Percentiles rank a stretch among this genome's conserved stretches.
Conservation (phyloP, 2,888 invertebrate genomes). For the Meta bourneti region DNA sequence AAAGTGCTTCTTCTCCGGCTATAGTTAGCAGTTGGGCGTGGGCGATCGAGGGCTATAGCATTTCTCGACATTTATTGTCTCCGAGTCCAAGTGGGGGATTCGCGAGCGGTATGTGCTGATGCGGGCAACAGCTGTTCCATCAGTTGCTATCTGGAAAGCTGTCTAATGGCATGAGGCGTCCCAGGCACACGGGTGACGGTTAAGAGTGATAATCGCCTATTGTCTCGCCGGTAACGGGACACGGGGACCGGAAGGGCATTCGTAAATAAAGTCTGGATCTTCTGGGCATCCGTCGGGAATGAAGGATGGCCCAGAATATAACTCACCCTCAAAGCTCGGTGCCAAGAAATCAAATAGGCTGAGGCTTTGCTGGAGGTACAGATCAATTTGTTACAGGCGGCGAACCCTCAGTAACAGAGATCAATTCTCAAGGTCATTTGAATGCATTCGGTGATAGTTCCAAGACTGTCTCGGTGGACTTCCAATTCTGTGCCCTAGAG, state of each 20-base stretch:
- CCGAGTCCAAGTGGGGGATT: constrained; percentile 57
- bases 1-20: constrained; percentile 1
- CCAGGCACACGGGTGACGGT: not conserved
- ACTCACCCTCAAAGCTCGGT: not conserved
- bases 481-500: too few relatives aligned
- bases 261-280: not conserved
- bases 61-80: constrained; percentile 63
- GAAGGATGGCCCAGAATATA: not conserved
- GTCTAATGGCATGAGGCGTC: constrained; percentile 28
- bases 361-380: not conserved
- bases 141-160: constrained; percentile 53
- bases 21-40: constrained; percentile 67
- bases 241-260: constrained; percentile 7
- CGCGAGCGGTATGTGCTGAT: constrained; percentile 40
- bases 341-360: not conserved
- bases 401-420: not conserved
- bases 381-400: not conserved
- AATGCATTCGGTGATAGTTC: too few relatives aligned
- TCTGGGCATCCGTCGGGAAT: not conserved
- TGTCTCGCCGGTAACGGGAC: constrained; percentile 21
- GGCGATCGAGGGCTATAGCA: constrained; percentile 51
- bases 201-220: constrained; percentile 46
- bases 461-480: too few relatives aligned
- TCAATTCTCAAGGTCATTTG: too few relatives aligned
- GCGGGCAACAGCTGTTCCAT: constrained; percentile 32